Conservation (phyloP, 2,797 vertebrate species). For the Pangasius krempfi region DNA sequence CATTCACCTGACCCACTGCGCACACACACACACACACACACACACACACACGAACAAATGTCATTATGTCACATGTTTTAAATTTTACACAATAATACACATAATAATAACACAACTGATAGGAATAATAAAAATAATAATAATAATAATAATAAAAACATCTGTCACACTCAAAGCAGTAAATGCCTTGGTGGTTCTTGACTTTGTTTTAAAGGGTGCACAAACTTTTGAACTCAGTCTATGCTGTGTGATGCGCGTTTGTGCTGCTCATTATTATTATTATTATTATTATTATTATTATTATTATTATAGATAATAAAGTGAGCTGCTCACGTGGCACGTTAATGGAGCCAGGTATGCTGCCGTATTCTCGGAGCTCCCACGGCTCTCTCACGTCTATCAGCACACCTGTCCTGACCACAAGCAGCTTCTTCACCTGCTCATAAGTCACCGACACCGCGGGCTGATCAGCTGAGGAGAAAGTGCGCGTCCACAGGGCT, state of each 20-base stretch:
- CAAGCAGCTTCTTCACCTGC: conserved; percentile 83
- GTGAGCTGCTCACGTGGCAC: conserved; percentile 81
- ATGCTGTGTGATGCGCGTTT: no score
- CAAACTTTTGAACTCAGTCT: neutral
- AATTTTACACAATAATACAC: neutral
- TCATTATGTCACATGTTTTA: no score
- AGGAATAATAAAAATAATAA: neutral
- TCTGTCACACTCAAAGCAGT: neutral
- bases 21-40: neutral
- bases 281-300: no score
- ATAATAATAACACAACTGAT: neutral
- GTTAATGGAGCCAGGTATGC: conserved; percentile 85
- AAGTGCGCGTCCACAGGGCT: conserved; percentile 42
- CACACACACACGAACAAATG: neutral
- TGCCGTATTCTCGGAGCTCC: conserved; percentile 85
- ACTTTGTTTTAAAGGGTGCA: neutral
- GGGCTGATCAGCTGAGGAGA: conserved; percentile 63
- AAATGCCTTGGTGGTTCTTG: neutral
- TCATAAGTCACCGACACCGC: conserved; percentile 75
- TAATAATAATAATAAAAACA: neutral
- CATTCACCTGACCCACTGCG: conserved; percentile 83
- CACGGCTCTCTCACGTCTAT: conserved; percentile 91
- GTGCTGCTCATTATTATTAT: no score
- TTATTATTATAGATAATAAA: neutral
- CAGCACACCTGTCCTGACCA: conserved; percentile 66